phyloP scores from a whole-genome alignment of 2,113 vertebrate species.

The Phalacrocorax pelagicus region DNA sequence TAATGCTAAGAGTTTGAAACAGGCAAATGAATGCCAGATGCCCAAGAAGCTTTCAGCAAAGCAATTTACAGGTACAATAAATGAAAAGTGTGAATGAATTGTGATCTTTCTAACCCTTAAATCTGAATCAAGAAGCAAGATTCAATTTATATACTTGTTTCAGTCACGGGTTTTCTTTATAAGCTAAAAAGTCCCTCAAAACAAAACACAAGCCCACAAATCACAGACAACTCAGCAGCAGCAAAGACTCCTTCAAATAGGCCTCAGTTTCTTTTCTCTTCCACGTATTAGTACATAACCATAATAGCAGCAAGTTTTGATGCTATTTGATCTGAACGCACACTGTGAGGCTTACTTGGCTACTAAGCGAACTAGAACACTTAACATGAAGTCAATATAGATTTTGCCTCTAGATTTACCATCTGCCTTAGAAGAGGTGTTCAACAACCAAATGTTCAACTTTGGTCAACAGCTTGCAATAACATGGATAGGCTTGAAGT shows the following conservation, averaged over 20 bases:
- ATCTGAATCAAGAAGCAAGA: not conserved
- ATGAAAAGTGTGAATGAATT: not conserved
- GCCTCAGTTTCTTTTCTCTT: not conserved
- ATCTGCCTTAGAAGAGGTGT: not conserved
- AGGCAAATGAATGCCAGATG: not conserved
- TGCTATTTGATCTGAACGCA: rapidly evolving
- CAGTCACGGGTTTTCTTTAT: not conserved
- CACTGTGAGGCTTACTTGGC: not conserved
- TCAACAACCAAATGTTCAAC: not conserved
- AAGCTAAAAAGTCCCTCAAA: not conserved
- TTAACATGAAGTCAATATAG: not conserved
- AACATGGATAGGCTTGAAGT: not conserved
- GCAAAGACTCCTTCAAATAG: not conserved
- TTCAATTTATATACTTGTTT: not conserved
- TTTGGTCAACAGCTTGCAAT: not conserved
- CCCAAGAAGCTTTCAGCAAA: not conserved
- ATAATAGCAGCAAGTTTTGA: not conserved
- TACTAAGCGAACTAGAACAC: not conserved
- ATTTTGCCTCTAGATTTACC: not conserved
- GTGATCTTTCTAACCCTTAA: not conserved
- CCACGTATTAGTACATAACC: not conserved
- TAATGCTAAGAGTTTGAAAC: not conserved
- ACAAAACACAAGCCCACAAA: not conserved
- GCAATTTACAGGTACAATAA: not conserved
- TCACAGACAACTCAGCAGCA: not conserved